Evolutionary conservation across 2,888 invertebrate genomes (phyloP), one percentile per base, ranked within the genome.

Genomic region (Caenorhabditis zanzibari): DNA sequence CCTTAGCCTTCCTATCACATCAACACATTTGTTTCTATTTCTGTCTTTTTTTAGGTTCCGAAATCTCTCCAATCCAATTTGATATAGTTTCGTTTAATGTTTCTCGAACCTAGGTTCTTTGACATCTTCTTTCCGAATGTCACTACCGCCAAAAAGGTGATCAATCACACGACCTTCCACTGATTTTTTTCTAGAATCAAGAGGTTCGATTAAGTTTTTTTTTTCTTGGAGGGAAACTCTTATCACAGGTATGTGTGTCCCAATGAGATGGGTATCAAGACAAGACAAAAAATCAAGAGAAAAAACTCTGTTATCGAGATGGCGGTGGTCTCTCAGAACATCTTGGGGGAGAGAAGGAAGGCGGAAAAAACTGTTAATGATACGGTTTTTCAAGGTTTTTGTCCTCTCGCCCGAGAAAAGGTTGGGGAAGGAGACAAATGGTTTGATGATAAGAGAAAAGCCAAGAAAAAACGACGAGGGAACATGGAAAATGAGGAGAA

Each of bases 121-220:
- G 22, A 14, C 38, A 26, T 16, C 28, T 68, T 38, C 22, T 22
- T 24, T 56, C 22, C 38, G 66, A 76, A 76, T 38, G 38, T 38
- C 38, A 12, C 12, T 38, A 59, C 68, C 49, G 49, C 49, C 47
- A 68, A 68, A 68, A 69, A 41, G 61, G 69, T 77, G 71, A 77
- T 77, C 77, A 77, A 77, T 77, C 71, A 77, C 71, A 77, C 69
- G 77, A 77, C 77, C 77, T 77, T 77, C 77, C 63, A 52, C 63
- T 38, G 12, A n/a, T 47, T 56, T 28, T 69, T 75, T 56, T 49
- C 10, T 9, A 10, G 49, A 44, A 6, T 32, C 12, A 63, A 63
- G 44, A 69, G 69, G 76, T 76, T 76, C 76, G 69, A 76, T 61
- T 61, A 76, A 61, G 76, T 76, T 76, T 76, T 58, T 52, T 19